Base-by-base conservation (phyloP, 1,140 invertebrate species). In the Papilio glaucus region DNA sequence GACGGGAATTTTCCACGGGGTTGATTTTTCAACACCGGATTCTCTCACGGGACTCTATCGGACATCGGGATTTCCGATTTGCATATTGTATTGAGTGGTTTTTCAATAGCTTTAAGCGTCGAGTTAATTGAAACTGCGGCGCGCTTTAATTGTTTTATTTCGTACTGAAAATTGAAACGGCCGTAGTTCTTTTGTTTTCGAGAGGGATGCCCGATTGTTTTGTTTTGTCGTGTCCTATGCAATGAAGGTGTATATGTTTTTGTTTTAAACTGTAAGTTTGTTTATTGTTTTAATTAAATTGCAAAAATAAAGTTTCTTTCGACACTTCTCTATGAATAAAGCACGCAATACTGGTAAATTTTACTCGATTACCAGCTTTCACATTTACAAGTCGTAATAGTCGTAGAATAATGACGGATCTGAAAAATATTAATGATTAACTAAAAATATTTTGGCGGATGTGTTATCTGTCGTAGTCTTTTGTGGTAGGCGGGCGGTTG, bases 41-140 rank as follows among this genome's bases (percentile, higher is more conserved):
- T 41, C 45, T 60, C 77, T 57, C 70, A 21, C 73, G 76, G 77
- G 73, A 76, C 73, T 45, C 61, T 68, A 79, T 79, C 71, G 76
- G 78, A 77, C 77, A 76, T 77, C 80, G 78, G 80, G 73, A 81
- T 83, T 79, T 69, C 67, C 77, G 76, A 87, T 88, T 87, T 88
- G 84, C 85, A 88, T 87, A 85, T 82, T 85, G 79, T 77, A 78
- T 77, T 72, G 76, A 61, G 72, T 76, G 73, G 63, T 70, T 75
- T 76, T 75, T 81, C 75, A 72, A 76, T 78, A 75, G 73, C 77
- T 84, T 82, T 76, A 77, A 80, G 73, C 62, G 63, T 49, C 37
- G 72, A 29, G 69, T 74, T 77, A 80, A 80, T 80, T 80, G 78
- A 80, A 77, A 79, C 70, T 70, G 74, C 62, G 75, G 73, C 26